These are phyloP conservation scores for Rugalucina vietnamica DNA, from an alignment of 2,888 invertebrate genomes.

Conservation along the genomic window DNA sequence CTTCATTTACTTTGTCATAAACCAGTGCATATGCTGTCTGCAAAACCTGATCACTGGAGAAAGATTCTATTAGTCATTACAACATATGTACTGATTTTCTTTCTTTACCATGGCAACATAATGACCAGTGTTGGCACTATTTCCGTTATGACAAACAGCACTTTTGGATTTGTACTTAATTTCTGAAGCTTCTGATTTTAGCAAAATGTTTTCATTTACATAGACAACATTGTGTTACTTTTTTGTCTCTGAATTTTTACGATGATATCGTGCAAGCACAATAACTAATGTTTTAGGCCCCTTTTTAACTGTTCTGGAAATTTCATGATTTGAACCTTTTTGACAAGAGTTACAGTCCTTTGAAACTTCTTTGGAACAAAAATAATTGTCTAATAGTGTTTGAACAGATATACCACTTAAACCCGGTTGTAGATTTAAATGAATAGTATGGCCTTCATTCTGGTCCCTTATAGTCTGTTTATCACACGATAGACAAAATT, in stretches of 20 bases:
- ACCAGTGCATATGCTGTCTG: conserved; percentile 1
- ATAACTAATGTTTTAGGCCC: background rate
- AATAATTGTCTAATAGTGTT: background rate
- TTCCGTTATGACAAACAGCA: conserved; percentile 1
- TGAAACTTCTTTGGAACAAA: background rate
- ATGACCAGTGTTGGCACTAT: background rate
- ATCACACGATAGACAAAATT: background rate
- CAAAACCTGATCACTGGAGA: background rate
- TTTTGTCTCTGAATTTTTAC: background rate
- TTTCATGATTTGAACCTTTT: background rate
- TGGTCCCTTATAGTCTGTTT: background rate
- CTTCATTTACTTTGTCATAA: conserved; percentile 7
- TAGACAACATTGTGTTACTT: background rate
- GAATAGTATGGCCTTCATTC: background rate
- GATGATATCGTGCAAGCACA: background rate
- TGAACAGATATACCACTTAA: background rate
- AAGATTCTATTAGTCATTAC: background rate
- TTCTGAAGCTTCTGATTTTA: background rate
- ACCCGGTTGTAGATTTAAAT: background rate
- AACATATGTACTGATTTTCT: conserved; percentile 12
- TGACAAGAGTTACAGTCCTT: background rate
- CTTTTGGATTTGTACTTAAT: background rate
- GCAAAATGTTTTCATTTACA: background rate
- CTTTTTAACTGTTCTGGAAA: background rate
- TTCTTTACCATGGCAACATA: conserved; percentile 12